Evolutionary conservation across 2,113 vertebrate species (phyloP).

Genomic region (Ophthalmolycus amberensis): DNA sequence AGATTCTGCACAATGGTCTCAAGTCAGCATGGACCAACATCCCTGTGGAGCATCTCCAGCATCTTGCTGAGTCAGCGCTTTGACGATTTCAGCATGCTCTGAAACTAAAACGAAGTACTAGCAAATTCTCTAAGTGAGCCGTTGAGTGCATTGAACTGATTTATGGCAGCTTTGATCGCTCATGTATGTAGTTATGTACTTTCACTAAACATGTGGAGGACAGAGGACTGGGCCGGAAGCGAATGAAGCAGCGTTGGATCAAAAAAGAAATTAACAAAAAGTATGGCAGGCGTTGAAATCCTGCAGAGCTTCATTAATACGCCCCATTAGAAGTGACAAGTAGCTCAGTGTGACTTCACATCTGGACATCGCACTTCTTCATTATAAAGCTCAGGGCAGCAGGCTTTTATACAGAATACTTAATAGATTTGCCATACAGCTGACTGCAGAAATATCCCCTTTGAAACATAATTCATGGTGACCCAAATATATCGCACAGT

Average conservation of each 20-base stretch:
- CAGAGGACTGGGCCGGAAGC: slow-evolving; percentile 6
- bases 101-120: slow-evolving; percentile 3
- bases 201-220: slow-evolving; percentile 39
- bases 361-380: slow-evolving; percentile 70
- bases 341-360: slow-evolving; percentile 66
- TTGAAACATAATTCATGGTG: slow-evolving; percentile 27
- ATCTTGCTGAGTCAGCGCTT: slow-evolving; percentile 35
- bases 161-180: slow-evolving; percentile 48
- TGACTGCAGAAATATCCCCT: slow-evolving; percentile 38
- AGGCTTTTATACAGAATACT: slow-evolving; percentile 19
- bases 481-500: slow-evolving; percentile 30
- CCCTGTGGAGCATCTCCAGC: slow-evolving; percentile 20
- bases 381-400: slow-evolving; percentile 35
- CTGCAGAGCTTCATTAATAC: slow-evolving; percentile 66
- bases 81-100: slow-evolving; percentile 29
- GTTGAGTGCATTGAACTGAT: slow-evolving; percentile 13
- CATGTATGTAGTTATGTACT: slow-evolving; percentile 47
- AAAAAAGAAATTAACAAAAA: slow-evolving; percentile 34
- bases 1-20: slow-evolving; percentile 24
- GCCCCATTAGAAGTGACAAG: slow-evolving; percentile 63
- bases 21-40: slow-evolving; percentile 28
- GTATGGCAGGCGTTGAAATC: slow-evolving; percentile 37
- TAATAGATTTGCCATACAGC: slow-evolving; percentile 34
- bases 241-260: slow-evolving; percentile 28
- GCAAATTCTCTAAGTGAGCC: slow-evolving; percentile 6